phyloP scores from a whole-genome alignment of 2,888 invertebrate species.

The Heliconius cydno region DNA sequence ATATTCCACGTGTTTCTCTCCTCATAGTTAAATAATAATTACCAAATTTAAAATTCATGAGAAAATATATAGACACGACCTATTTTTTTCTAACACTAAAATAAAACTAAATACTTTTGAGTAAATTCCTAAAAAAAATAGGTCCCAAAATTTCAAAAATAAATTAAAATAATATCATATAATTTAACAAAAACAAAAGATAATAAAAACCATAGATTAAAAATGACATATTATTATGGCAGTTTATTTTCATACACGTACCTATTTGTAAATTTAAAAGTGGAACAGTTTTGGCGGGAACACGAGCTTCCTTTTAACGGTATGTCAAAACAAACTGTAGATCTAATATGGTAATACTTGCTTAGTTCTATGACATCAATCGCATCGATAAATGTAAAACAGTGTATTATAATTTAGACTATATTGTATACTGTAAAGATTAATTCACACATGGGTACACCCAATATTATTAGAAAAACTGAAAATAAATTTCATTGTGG shows the following conservation, averaged over 20 bases:
- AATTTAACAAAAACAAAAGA: neutral
- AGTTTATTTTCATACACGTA: neutral
- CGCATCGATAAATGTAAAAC: slow-evolving; percentile 58
- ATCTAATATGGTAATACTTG: slow-evolving; percentile 41
- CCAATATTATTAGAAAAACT: neutral
- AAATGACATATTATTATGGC: neutral
- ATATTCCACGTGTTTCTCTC: neutral
- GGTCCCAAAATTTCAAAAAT: neutral
- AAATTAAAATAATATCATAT: neutral
- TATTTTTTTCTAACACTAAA: neutral
- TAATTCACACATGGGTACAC: slow-evolving; percentile 24
- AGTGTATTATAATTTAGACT: slow-evolving; percentile 50
- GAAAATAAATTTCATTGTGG: neutral
- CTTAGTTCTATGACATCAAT: slow-evolving; percentile 64
- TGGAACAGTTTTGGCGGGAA: slow-evolving; percentile 32
- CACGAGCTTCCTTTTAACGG: slow-evolving; percentile 42
- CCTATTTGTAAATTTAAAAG: slow-evolving; percentile 9
- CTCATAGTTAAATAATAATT: neutral
- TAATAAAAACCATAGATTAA: neutral
- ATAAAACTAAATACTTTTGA: neutral
- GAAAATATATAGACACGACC: neutral
- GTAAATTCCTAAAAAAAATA: neutral
- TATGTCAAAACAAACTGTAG: slow-evolving; percentile 35
- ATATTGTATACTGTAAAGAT: slow-evolving; percentile 41
- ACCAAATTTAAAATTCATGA: neutral